Evolutionary conservation across 2,113 vertebrate species (phyloP), one percentile per base, ranked within the genome.

Genomic region (Microtus oregoni): DNA sequence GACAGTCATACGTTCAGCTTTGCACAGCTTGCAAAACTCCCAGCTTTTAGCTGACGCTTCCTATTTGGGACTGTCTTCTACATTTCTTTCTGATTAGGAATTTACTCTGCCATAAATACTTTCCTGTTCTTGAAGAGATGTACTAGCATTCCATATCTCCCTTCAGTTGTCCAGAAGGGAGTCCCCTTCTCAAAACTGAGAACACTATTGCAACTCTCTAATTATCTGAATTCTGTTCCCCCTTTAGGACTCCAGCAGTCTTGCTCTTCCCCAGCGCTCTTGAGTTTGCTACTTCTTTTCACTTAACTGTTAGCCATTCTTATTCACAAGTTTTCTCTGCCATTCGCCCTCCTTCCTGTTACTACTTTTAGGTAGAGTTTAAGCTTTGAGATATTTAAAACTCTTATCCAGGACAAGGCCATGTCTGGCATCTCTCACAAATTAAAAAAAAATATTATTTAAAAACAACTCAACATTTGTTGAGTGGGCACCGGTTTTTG

Each of bases 71-170:
- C 32, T 19, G 0, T 41, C 58, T 70, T 65, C 58, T 70, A 44
- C 2, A 88, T 20, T 58, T 94, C 17, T 90, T 72, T 93, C 87
- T n/a, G 28, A 55, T 76, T 93, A 86, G 58, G 67, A 95, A 86
- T 58, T 73, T 47, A 89, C 32, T 58, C 72, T 73, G 32, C 30
- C 65, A 30, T 38, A 92, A 86, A 75, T 47, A 50, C 0, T 52
- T 7, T 41, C 1, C 44, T 92, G 47, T 92, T 10, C 86, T 92
- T 81, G 38, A 85, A 81, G 82, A 93, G 47, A 8, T 7, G 11
- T n/a, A 38, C 3, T 26, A 7, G 52, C 52, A 38, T 81, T 94
- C 58, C 67, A 44, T 96, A 75, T 32, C 4, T 89, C 41, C 44
- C 26, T 90, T 5, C 41, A 86, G 3, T 44, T 77, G 58, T 91